Evolutionary conservation across 2,888 invertebrate genomes (phyloP), one percentile per base, ranked within the genome.

Genomic region (Yponomeuta sedellus): DNA sequence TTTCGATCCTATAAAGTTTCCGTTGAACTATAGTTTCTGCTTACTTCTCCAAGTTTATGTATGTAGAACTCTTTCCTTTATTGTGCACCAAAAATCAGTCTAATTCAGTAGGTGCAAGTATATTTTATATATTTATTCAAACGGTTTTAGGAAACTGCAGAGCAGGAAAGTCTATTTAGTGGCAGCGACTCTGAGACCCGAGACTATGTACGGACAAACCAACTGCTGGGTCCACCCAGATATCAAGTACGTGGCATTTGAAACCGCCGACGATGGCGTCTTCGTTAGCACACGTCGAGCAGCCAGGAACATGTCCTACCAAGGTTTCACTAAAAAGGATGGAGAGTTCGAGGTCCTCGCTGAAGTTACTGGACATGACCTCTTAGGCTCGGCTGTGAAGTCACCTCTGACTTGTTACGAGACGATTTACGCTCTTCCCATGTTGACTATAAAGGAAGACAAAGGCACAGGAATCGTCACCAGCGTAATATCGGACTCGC

Each of bases 181-280:
- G 12, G 99, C 99, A 20, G 99, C 99, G 10, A 99, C 99, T 6
- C 90, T 99, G n/a, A 93, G 99, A 68, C 99, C 99, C 1, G 99
- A 99, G 91, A 99, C 99, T 0, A 99, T 99, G 99, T 99, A 99
- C 80, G 99, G 99, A 0, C 99, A 99, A 91, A 99, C 99, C 0
- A 99, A 99, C 82, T 99, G 99, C 82, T 99, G 99, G 98, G 85
- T 99, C 4, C 96, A 96, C 77, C 99, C 99, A 0, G 98, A 99
- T 78, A 96, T 99, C 79, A 94, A 94, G 71, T 99, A 99, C 79
- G 94, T 99, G 71, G 98, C 96, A 0, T 97, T 98, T 81, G 92
- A 94, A 77, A 94, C 94, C 0, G 92, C 92, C 16, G 92, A 91
- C 59, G 88, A 92, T 58, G 97, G 98, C 69, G 92, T 99, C 56